These are phyloP conservation scores for Hydrocynus forskahlii DNA, from an alignment of 2,797 vertebrate genomes.

Conservation along the genomic window DNA sequence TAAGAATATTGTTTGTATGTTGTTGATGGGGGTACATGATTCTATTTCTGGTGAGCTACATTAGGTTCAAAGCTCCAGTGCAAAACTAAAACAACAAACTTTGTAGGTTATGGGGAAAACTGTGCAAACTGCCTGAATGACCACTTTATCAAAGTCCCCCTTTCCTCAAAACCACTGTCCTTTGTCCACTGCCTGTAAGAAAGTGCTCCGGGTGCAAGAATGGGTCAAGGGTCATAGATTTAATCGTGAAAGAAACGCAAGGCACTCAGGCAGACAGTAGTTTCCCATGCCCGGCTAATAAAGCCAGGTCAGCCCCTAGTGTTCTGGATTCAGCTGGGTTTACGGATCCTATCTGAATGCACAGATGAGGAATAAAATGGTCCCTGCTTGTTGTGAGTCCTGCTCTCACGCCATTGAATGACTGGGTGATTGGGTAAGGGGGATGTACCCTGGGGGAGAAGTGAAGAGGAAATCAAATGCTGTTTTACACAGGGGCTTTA, in stretches of 20 bases:
- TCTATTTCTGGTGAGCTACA: no score
- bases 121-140: no score
- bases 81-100: no score
- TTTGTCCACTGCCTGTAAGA: slow-evolving; percentile 12
- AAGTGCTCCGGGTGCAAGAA: slow-evolving; percentile 26
- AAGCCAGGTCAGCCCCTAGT: not conserved
- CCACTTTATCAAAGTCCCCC: not conserved
- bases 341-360: not conserved
- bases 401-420: not conserved
- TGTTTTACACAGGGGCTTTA: not conserved
- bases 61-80: no score
- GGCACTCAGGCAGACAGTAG: not conserved
- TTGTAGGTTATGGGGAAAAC: no score
- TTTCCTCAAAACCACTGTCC: not conserved
- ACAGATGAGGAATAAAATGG: not conserved
- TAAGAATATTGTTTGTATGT: no score
- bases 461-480: not conserved
- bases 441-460: not conserved
- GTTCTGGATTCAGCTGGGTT: not conserved
- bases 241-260: slow-evolving; percentile 1
- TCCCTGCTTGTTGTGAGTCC: not conserved
- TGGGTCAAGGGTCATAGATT: not conserved
- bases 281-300: slow-evolving; percentile 37
- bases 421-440: not conserved
- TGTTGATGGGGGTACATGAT: no score